Percentiles rank a stretch among this genome's conserved stretches.
These are phyloP conservation scores for Perodicticus potto DNA, from an alignment of 2,797 vertebrate species.

Conservation along the genomic window DNA sequence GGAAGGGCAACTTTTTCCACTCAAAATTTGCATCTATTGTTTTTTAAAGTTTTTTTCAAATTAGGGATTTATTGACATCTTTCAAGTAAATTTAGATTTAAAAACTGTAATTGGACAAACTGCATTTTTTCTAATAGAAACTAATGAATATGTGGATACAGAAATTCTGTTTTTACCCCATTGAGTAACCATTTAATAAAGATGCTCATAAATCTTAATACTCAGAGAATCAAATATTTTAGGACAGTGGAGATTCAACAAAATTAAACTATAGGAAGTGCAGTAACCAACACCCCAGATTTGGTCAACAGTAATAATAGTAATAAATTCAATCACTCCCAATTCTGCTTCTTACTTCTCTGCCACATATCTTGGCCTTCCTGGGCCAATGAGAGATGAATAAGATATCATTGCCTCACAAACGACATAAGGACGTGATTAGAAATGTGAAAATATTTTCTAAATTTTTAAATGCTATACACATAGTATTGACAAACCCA, in stretches of 20 bases:
- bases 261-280: not conserved
- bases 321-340: not conserved
- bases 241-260: not conserved
- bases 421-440: not conserved
- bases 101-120: not conserved
- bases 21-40: not conserved
- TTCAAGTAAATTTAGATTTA: constrained; percentile 24
- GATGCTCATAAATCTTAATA: not conserved
- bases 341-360: not conserved
- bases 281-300: not conserved
- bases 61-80: not conserved
- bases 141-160: not conserved
- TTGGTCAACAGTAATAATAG: not conserved
- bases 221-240: not conserved
- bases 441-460: constrained; percentile 31
- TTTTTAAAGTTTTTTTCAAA: constrained; percentile 34
- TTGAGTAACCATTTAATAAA: not conserved
- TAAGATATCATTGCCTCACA: not conserved
- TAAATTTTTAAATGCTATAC: constrained; percentile 26
- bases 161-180: not conserved
- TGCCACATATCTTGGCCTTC: not conserved
- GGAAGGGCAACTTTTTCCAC: not conserved
- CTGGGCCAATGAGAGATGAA: not conserved
- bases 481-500: not conserved
- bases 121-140: not conserved